Evolutionary conservation across 2,888 invertebrate species (phyloP), one percentile per base, ranked within the genome.

Genomic region (Lasioglossum malachurum): DNA sequence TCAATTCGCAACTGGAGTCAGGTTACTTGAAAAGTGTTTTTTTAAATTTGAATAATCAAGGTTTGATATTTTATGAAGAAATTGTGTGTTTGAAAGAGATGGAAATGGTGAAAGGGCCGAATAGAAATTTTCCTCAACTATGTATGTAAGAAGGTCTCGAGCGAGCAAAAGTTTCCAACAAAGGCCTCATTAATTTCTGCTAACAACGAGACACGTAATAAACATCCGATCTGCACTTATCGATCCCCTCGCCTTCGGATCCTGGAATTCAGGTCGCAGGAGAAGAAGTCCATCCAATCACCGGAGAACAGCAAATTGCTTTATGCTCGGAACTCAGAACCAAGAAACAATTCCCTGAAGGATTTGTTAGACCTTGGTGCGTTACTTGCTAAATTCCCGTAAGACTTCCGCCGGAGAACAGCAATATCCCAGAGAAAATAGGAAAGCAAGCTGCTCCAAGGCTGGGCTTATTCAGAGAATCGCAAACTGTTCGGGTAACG

Each of bases 401-500:
- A 64, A 46, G 35, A 35, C 31, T 12, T 16, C 19, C 19, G 8
- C 2, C 67, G 67, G 19, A 23, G 49, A 16, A n/a, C 19, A 35
- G 12, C 31, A 19, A 67, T 44, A 44, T 74, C 14, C 3, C 23
- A 16, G 74, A 71, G 69, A 75, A 73, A 76, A 69, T 57, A 27
- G 44, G 44, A 53, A 44, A 23, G 12, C 14, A 16, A 19, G 2
- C 19, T 31, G 19, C 14, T 31, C n/a, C 19, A 69, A 84, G 80
- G 60, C 69, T n/a, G n/a, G 19, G 27, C 71, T 86, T 80, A 75
- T 64, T 53, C 27, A n/a, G 78, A 44, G 78, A 64, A 83, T 78
- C 72, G 75, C 75, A 80, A 78, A 86, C 76, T 76, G 73, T 74
- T 23, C 76, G 31, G n/a, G 69, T 77, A 82, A 87, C 41, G 31